Base-by-base conservation (phyloP, 2,797 vertebrate species). In the Hafferia zeledoni region DNA sequence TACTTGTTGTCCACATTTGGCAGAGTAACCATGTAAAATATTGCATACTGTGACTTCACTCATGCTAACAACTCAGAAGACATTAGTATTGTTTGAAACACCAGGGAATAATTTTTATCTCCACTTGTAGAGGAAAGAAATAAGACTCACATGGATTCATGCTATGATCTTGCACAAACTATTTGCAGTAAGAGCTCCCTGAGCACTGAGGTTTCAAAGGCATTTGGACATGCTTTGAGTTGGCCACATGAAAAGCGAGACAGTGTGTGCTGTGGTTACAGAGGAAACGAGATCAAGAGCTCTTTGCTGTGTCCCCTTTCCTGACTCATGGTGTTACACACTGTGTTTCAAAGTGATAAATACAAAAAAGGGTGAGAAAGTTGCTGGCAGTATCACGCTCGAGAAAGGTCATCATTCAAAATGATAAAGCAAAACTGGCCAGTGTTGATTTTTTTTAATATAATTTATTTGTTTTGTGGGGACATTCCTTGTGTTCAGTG, bases 21-120 rank as follows among this genome's bases (percentile, higher is more conserved):
- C 91, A 95, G 81, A 91, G 91, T 96, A 93, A 94, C 93, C 44
- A 4, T 96, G 94, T 96, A 96, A 96, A 94, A 87, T 93, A 95
- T 7, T 90, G 86, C 94, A 83, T 93, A 89, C 70, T 90, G 85
- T 84, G 93, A 59, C 90, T 95, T 96, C 93, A 90, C 80, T 87
- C 80, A 70, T 55, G 88, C 91, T 90, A 84, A 77, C 77, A 64
- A 43, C 81, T 86, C 52, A 43, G 85, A 93, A 87, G 65, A 93
- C 1, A 9, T 68, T 89, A 89, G 86, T 86, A 80, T 93, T 83
- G 65, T 96, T 90, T 92, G 90, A 84, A 94, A 90, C 80, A 87
- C 85, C 77, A 50, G 80, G 74, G 77, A 89, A 80, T 80, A 79
- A 35, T 90, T 89, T 77, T 69, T 70, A 14, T 50, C 44, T 95